Conservation (phyloP, 2,797 vertebrate species). For the Enteromius treurensis region DNA sequence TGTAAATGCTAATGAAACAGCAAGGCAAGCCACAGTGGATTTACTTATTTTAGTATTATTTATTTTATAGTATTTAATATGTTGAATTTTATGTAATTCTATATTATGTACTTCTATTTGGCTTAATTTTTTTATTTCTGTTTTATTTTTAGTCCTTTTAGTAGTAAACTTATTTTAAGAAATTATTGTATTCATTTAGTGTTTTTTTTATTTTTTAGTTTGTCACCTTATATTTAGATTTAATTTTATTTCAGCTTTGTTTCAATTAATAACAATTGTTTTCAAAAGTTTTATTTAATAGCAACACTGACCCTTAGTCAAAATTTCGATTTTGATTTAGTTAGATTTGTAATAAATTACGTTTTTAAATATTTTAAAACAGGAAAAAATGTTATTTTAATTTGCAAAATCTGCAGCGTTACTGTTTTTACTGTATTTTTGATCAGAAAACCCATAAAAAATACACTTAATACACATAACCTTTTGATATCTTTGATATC, state of each 20-base stretch:
- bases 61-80: not conserved
- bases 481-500: no score
- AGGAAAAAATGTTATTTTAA: not conserved
- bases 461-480: no score
- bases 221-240: not conserved
- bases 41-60: not conserved
- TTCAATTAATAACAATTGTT: not conserved
- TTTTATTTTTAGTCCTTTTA: not conserved
- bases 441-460: not conserved
- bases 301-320: not conserved
- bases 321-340: not conserved
- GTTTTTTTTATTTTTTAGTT: not conserved
- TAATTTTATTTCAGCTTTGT: not conserved
- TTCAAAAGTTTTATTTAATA: not conserved
- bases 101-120: not conserved
- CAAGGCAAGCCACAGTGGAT: no score
- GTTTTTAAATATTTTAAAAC: not conserved
- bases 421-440: not conserved
- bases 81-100: not conserved
- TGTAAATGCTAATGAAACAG: constrained; percentile 7
- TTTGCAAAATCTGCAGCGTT: not conserved
- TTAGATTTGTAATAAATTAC: no score
- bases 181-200: not conserved
- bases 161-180: not conserved
- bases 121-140: not conserved